These are phyloP conservation scores for Pammene fasciana DNA, from an alignment of 2,888 invertebrate genomes.

Conservation along the genomic window DNA sequence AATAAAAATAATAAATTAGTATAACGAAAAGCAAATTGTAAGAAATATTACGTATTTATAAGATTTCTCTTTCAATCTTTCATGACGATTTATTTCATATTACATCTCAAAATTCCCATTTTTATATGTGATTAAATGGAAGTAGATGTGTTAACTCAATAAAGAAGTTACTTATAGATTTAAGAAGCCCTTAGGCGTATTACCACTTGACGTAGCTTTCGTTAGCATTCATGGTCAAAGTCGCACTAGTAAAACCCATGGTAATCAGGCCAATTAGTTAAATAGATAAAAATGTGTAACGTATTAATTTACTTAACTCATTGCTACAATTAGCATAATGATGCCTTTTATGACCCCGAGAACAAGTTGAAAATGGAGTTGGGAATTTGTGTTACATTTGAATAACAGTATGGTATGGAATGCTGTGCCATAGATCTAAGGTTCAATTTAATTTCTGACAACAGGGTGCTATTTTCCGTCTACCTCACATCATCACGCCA, in stretches of 20 bases:
- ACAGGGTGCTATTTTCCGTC: too few species aligned
- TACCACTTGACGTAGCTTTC: not conserved
- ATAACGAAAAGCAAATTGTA: too few species aligned
- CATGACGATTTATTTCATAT: too few species aligned
- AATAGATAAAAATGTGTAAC: conserved; percentile 3
- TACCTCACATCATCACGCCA: too few species aligned
- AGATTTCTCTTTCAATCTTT: too few species aligned
- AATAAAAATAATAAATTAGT: too few species aligned
- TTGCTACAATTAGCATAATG: not conserved
- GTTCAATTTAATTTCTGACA: too few species aligned
- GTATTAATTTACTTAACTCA: not conserved
- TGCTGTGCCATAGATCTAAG: too few species aligned
- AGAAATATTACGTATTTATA: too few species aligned
- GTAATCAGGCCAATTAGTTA: conserved; percentile 11
- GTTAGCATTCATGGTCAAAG: conserved; percentile 6
- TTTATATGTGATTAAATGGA: not conserved
- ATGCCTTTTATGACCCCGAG: not conserved
- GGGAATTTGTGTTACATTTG: not conserved
- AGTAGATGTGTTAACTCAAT: not conserved
- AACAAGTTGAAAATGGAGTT: not conserved
- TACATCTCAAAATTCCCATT: too few species aligned
- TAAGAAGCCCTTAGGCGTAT: not conserved
- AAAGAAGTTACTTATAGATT: not conserved
- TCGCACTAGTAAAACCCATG: not conserved
- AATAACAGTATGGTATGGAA: too few species aligned